These are phyloP conservation scores for Orchestes rusci DNA, from an alignment of 2,888 invertebrate genomes.

Conservation along the genomic window DNA sequence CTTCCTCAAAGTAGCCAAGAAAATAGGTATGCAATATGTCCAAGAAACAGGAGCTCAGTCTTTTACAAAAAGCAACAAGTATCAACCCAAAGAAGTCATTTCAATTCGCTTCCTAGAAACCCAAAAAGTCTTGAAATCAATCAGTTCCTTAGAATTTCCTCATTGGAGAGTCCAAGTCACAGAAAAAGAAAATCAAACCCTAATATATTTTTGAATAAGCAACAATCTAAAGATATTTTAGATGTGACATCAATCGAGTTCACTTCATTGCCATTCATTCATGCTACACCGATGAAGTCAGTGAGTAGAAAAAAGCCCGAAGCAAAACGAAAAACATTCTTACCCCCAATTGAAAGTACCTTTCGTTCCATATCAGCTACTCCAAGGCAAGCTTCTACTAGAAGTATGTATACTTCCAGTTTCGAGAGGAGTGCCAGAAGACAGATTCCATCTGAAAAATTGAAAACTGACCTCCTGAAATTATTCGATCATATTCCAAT, in stretches of 20 bases:
- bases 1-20: too few species aligned
- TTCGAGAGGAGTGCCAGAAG: background rate
- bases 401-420: slow-evolving; percentile 21
- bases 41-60: background rate
- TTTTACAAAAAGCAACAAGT: background rate
- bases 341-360: slow-evolving; percentile 35
- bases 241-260: slow-evolving; percentile 28
- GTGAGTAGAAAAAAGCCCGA: slow-evolving; percentile 13
- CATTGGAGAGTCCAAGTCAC: slow-evolving; percentile 22
- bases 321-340: slow-evolving; percentile 26
- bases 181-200: slow-evolving; percentile 19
- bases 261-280: slow-evolving; percentile 36
- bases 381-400: slow-evolving; percentile 30
- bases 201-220: too few species aligned
- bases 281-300: slow-evolving; percentile 12
- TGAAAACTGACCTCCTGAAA: slow-evolving; percentile 4
- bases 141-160: slow-evolving; percentile 28
- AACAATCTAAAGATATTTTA: slow-evolving; percentile 5
- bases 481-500: slow-evolving; percentile 19
- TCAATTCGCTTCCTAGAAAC: slow-evolving; percentile 21
- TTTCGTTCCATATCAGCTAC: slow-evolving; percentile 39
- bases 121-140: slow-evolving; percentile 26
- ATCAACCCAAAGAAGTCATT: slow-evolving; percentile 15
- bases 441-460: background rate
- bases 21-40: too few species aligned